A percentile compares a stretch with the other conserved stretches of the same genome.
phyloP scores from a whole-genome alignment of 2,797 vertebrate genomes.

The Menidia menidia region DNA sequence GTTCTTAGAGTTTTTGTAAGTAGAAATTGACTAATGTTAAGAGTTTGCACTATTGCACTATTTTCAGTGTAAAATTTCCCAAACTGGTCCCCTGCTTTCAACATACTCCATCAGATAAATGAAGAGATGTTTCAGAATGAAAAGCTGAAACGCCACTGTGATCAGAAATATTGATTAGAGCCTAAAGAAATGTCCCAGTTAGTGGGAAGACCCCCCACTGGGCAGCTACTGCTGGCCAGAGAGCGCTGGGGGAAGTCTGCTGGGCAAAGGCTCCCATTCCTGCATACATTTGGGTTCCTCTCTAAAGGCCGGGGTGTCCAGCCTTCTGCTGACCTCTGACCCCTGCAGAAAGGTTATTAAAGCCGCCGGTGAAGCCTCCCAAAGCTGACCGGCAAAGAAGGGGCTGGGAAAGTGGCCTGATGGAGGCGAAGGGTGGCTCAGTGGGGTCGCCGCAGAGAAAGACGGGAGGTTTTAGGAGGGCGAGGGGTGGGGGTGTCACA shows the following conservation, averaged over 20 bases:
- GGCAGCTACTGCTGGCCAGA: constrained; percentile 27
- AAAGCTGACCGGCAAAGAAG: constrained; percentile 60
- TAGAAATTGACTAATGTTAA: too few species aligned
- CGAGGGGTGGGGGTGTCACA: constrained; percentile 46
- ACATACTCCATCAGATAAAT: too few species aligned
- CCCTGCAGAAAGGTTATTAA: constrained; percentile 70
- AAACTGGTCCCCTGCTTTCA: too few species aligned
- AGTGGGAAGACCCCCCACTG: constrained; percentile 67
- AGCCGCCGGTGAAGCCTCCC: constrained; percentile 57
- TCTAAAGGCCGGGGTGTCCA: constrained; percentile 73
- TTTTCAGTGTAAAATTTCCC: too few species aligned
- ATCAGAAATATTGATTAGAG: too few species aligned
- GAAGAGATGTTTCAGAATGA: too few species aligned
- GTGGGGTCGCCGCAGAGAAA: constrained; percentile 56
- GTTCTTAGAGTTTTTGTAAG: too few species aligned
- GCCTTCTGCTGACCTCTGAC: constrained; percentile 75
- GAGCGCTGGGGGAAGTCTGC: constrained; percentile 14
- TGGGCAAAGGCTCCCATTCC: constrained; percentile 45
- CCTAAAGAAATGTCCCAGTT: neutral
- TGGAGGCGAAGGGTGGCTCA: constrained; percentile 55
- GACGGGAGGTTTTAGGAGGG: constrained; percentile 36
- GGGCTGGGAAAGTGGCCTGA: constrained; percentile 74
- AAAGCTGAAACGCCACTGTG: too few species aligned
- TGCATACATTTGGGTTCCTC: constrained; percentile 71
- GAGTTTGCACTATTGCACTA: too few species aligned